Evolutionary conservation across 1,140 invertebrate genomes (phyloP), one percentile per base, ranked within the genome.

Genomic region (Homalodisca vitripennis): DNA sequence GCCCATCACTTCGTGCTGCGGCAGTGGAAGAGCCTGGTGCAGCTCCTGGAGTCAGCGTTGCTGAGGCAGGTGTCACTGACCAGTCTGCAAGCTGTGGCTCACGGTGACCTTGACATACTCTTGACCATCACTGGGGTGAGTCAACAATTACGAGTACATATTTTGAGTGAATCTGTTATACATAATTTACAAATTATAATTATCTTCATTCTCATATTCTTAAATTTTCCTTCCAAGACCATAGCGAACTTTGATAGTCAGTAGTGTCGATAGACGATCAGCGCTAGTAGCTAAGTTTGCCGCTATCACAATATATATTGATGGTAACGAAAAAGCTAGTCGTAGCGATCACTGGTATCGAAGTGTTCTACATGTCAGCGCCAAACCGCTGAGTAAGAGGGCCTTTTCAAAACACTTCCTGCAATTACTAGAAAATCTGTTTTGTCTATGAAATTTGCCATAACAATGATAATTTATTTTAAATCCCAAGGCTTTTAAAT

Each of bases 1-100:
- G 89, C 93, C 0, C 88, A 92, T 69, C 88, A 94, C 68, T 98
- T 98, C 77, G 82, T 98, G 13, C 79, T 92, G 0, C 92, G 88
- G 71, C 90, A 97, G 79, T 84, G 89, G 17, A 92, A 92, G 77
- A 87, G 87, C 6, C 97, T 99, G 76, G 79, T 94, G 20, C 84
- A 87, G 64, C 88, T 92, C 0, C 85, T 80, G 87, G 90, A 73
- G 87, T 95, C 41, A 84, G 87, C 29, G 79, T 97, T 48, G 91
- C 95, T 79, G 83, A 95, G 26, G 87, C 32, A 66, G 47, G 70
- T 76, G 78, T 69, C 51, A 13, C 48, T 76, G 6, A 72, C 75
- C 20, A 76, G 75, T 71, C 32, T 76, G 13, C 73, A 75, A 47
- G 73, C 74, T 20, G 69, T 73, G 32, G 66, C 70, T 0, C 71